Evolutionary conservation across 2,888 invertebrate genomes (phyloP), one percentile per base, ranked within the genome.

Genomic region (Priocnemis perturbator): DNA sequence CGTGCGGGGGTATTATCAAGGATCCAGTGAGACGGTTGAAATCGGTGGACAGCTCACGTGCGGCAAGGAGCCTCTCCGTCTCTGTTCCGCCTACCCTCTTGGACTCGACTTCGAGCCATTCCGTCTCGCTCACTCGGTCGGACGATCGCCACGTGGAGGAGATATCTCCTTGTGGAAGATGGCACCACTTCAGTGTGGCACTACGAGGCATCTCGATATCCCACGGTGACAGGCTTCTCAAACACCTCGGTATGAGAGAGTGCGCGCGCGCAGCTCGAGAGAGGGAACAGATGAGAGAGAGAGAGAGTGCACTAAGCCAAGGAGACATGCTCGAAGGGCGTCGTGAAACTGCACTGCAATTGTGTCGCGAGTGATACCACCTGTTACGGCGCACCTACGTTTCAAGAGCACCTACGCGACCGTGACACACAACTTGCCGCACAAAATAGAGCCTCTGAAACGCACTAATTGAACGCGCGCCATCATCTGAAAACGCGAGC

Each of bases 351-450:
- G 62, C 66, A 67, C 65, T 73, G 67, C 65, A 59, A 61, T 69
- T 59, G 20, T 53, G 50, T 50, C 30, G 47, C 48, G 57, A 62
- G 53, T 52, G 30, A 17, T 66, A 58, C 75, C 79, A 78, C 77
- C 74, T 79, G 79, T 79, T 76, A 79, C 74, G 56, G 66, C 64
- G 26, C 57, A 59, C 72, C 60, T 75, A 66, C 72, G 69, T 45
- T 37, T 37, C 37, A 37, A 37, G 37, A 37, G 37, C 37, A 37
- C 37, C 37, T 37, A 37, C 37, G 37, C 37, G 37, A 37, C 37
- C 37, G 37, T 37, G 37, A 37, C 37, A 37, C 37, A 37, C 37
- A 37, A 37, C 7, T 37, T 37, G 37, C 37, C 37, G 37, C 14
- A 11, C 37, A 9, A 37, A 37, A 37, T 11, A 37, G 37, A 3